Conservation (phyloP, 2,888 invertebrate genomes). For the Lomographa bimaculata region DNA sequence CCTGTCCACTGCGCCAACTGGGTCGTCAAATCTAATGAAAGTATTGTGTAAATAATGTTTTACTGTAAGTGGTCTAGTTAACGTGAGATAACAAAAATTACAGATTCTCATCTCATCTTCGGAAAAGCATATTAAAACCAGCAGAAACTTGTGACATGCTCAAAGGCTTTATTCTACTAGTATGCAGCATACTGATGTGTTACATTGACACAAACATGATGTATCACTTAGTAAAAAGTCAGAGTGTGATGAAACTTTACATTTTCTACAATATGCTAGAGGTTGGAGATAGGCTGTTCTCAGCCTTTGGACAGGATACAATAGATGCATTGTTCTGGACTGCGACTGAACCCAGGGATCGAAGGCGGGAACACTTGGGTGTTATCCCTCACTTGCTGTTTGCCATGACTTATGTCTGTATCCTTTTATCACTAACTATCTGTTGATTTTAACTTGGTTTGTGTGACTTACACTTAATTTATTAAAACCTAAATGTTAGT, state of each 20-base stretch:
- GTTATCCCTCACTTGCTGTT: slow-evolving; percentile 95
- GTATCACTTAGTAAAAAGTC: slow-evolving; percentile 98
- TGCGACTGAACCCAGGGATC: slow-evolving; percentile 95
- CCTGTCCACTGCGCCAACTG: too few species aligned
- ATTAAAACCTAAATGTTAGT: too few species aligned
- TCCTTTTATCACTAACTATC: slow-evolving; percentile 91
- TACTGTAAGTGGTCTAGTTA: too few species aligned
- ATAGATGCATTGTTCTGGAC: slow-evolving; percentile 99
- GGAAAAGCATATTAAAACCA: slow-evolving; percentile 87
- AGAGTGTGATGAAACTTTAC: slow-evolving; percentile 99
- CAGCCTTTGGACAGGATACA: slow-evolving; percentile 98
- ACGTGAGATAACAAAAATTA: too few species aligned
- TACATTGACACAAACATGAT: slow-evolving; percentile 98
- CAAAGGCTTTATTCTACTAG: slow-evolving; percentile 94
- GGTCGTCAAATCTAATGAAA: too few species aligned
- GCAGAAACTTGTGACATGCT: slow-evolving; percentile 98
- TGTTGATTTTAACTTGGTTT: too few species aligned
- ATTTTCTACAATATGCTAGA: slow-evolving; percentile 99
- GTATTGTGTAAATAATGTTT: too few species aligned
- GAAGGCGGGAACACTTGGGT: slow-evolving; percentile 92
- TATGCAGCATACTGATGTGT: slow-evolving; percentile 92
- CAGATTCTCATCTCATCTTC: slow-evolving; percentile 61
- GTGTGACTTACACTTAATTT: too few species aligned
- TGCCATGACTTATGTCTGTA: slow-evolving; percentile 96
- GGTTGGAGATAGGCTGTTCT: slow-evolving; percentile 97